phyloP scores from a whole-genome alignment of 2,797 vertebrate genomes.

The Karalla daura region DNA sequence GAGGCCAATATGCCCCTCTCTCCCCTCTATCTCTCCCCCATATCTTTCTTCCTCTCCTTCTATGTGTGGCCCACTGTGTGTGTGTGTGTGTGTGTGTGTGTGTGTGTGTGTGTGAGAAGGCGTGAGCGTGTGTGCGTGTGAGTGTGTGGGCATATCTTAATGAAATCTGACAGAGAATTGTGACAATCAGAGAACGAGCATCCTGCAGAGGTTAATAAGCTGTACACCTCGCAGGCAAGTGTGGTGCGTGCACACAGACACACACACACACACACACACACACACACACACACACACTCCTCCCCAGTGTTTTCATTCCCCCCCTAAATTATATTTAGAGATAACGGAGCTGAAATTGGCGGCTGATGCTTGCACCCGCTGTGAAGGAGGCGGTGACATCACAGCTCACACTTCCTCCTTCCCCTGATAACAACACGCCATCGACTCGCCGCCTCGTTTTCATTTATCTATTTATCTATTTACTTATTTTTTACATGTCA shows the following conservation, averaged over 20 bases:
- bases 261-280: constrained; percentile 3
- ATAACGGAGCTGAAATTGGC: constrained; percentile 29
- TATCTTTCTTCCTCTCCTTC: neutral
- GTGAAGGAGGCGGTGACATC: neutral
- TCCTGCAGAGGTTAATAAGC: constrained; percentile 78
- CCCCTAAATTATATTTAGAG: constrained; percentile 37
- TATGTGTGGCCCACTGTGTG: neutral
- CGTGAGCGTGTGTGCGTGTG: constrained; percentile 9
- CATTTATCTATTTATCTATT: neutral
- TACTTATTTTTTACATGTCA: too few species aligned
- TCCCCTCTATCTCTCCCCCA: too few species aligned
- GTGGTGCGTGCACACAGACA: constrained; percentile 8
- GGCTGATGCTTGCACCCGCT: constrained; percentile 14
- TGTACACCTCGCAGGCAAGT: constrained; percentile 38
- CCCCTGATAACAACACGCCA: constrained; percentile 25
- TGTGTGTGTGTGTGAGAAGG: constrained; percentile 6
- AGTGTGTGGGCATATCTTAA: constrained; percentile 65
- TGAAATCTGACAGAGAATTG: constrained; percentile 77
- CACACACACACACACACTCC: constrained; percentile 7
- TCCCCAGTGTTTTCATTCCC: constrained; percentile 33
- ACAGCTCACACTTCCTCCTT: constrained; percentile 15
- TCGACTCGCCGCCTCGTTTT: constrained; percentile 21
- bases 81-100: constrained; percentile 9
- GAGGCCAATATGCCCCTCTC: constrained; percentile 24
- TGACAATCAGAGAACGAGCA: constrained; percentile 68